Evolutionary conservation across 2,888 invertebrate genomes (phyloP), one percentile per base, ranked within the genome.

Genomic region (Ommatoiulus sabulosus): DNA sequence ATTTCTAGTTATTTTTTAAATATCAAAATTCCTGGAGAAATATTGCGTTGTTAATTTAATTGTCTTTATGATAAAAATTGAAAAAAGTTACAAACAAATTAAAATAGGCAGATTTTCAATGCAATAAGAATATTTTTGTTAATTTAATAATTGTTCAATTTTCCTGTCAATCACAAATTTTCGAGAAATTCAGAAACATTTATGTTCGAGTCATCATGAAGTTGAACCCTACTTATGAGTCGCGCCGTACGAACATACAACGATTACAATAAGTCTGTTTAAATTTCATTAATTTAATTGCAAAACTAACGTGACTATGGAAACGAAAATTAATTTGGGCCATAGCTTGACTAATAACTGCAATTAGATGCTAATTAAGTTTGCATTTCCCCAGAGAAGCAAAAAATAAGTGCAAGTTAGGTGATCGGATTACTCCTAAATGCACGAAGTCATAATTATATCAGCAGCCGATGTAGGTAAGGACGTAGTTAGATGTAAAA

Each of bases 241-340:
- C 63, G 15, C n/a, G 3, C 4, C 0, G n/a, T 63, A 3, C 17
- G n/a, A 52, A 15, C 3, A 10, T 10, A 12, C 17, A 63, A 63
- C 7, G 63, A 63, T 63, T 63, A 3, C 1, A 17, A 17, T n/a
- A 20, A 63, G 63, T 63, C n/a, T 63, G 63, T 63, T 63, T 17
- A n/a, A 63, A 63, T 63, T 63, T 17, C 17, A 63, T 63, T 63
- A 63, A 63, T 63, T 63, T 63, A 63, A 63, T 63, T 63, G 63
- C 63, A n/a, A 63, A 63, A 63, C 63, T 63, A 63, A 63, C 63
- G 63, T 63, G 63, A 63, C 63, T 63, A 63, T 63, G 63, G 63
- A 63, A 63, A 63, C 63, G 63, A 17, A n/a, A 63, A 63, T 63
- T 63, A 63, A 63, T 63, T 63, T 63, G 52, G 63, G n/a, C 63